Conservation (phyloP, 2,888 invertebrate genomes). For the Augiades crinisus region DNA sequence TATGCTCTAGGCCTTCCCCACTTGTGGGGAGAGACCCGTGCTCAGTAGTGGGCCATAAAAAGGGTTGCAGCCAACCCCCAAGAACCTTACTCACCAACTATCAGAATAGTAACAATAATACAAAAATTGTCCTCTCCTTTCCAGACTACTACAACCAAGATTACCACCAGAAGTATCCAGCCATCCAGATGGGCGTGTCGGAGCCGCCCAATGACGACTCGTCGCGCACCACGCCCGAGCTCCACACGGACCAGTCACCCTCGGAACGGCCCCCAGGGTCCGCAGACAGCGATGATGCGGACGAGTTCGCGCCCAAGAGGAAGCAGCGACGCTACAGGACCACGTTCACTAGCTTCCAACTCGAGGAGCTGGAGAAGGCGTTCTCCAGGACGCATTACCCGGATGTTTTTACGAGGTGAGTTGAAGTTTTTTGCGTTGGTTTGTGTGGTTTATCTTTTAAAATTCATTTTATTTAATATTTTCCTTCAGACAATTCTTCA, state of each 20-base stretch:
- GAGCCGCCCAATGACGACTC: constrained; percentile 66
- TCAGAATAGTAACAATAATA: not conserved
- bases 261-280: constrained; percentile 79
- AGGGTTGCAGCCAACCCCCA: too few species aligned
- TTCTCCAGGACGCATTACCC: constrained; percentile 99
- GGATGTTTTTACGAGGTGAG: constrained; percentile 97
- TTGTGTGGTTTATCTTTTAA: too few species aligned
- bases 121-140: constrained; percentile 33
- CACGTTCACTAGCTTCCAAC: constrained; percentile 96
- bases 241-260: constrained; percentile 66
- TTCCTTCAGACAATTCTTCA: too few species aligned
- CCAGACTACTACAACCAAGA: constrained; percentile 69
- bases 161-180: constrained; percentile 58
- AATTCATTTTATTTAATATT: too few species aligned
- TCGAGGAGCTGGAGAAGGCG: constrained; percentile 98
- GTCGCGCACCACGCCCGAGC: constrained; percentile 69
- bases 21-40: too few species aligned
- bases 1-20: too few species aligned
- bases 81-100: too few species aligned
- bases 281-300: constrained; percentile 84
- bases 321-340: constrained; percentile 95
- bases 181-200: constrained; percentile 68
- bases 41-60: too few species aligned
- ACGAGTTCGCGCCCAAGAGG: constrained; percentile 92
- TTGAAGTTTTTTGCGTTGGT: constrained; percentile 14